Percentiles rank a stretch among this genome's conserved stretches.
Conservation (phyloP, 2,888 invertebrate species). For the Brachylomia viminalis region DNA sequence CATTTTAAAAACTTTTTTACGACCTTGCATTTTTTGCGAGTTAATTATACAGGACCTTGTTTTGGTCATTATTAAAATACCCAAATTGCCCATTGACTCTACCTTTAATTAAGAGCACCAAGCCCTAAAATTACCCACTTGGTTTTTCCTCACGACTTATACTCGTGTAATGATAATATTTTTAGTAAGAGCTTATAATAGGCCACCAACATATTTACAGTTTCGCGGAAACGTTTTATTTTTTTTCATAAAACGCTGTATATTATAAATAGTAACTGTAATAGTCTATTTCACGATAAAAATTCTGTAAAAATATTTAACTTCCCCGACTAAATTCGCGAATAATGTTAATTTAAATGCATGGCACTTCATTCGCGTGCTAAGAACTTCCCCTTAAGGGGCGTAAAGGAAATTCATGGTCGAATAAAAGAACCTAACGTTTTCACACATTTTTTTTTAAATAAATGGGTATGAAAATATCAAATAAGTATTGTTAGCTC, state of each 20-base stretch:
- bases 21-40: conserved; percentile 9
- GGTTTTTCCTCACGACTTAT: background rate
- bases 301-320: conserved; percentile 46
- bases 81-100: conserved; percentile 25
- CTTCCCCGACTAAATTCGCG: conserved; percentile 40
- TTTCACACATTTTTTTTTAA: conserved; percentile 35
- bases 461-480: background rate
- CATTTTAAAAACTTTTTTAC: conserved; percentile 21
- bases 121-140: background rate
- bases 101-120: background rate
- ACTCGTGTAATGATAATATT: background rate
- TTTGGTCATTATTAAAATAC: conserved; percentile 8
- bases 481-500: background rate
- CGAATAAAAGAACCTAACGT: conserved; percentile 20
- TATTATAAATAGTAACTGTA: conserved; percentile 36
- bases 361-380: conserved; percentile 50
- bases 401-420: conserved; percentile 32
- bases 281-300: conserved; percentile 39
- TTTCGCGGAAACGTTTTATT: background rate
- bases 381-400: conserved; percentile 45
- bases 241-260: conserved; percentile 26
- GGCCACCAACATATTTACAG: background rate
- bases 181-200: conserved; percentile 8
- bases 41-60: conserved; percentile 12
- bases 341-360: conserved; percentile 65